Evolutionary conservation across 64 coral and sea anemone genomes (phyloP), one percentile per base, ranked within the genome.

Genomic region (Astreopora myriophthalma): DNA sequence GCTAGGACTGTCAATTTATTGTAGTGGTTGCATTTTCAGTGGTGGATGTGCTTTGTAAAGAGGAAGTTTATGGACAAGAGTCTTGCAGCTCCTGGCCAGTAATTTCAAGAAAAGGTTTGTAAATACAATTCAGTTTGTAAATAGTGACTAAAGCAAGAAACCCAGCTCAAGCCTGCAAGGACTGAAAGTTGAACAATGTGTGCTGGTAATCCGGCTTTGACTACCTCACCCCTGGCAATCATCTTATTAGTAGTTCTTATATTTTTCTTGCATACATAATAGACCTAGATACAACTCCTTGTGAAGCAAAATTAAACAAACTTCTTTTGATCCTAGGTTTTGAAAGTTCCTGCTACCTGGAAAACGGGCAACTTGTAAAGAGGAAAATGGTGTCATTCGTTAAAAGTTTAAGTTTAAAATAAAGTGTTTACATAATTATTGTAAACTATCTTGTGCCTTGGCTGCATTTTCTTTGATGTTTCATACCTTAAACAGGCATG

Each of bases 11-110:
- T 29, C n/a, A 12, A 19, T 30, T 33, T 0, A 70, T 33, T 70
- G 27, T 30, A 11, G 2, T 70, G 31, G 22, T 70, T 70, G 26
- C 71, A 16, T 62, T 93, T 98, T 22, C 44, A 99, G 97, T 99
- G 97, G 97, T 99, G 94, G 97, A 96, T 99, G 97, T 99, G 97
- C 69, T 99, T 99, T 96, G 97, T 99, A 5, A 99, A 99, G 74
- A 99, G 97, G 87, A 99, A 93, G 91, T 99, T 99, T 70, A 99
- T 99, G 97, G 97, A 99, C 75, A 99, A 99, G 66, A 99, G 97
- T 72, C 88, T 99, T 37, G 95, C 97, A 71, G 94, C 69, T 42
- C 97, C 97, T 69, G 97, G 97, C 14, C 96, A 98, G 9, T 98
- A 90, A 74, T 66, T 60, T 13, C 28, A 46, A 37, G 6, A 63